Evolutionary conservation across 2,113 vertebrate genomes (phyloP).

Genomic region (Pycnonotus jocosus): DNA sequence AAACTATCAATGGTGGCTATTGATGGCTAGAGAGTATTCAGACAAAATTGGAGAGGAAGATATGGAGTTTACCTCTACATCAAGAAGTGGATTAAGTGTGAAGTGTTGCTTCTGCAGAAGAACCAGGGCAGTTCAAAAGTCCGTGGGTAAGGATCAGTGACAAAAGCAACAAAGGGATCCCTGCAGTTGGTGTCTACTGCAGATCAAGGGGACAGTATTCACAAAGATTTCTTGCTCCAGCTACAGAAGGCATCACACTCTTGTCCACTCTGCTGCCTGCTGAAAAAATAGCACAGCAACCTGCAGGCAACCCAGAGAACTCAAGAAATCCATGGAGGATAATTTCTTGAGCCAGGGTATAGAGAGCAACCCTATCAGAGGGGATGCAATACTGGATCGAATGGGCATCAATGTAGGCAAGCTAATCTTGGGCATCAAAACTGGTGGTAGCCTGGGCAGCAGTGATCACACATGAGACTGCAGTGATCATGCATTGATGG

Average conservation of each 20-base stretch:
- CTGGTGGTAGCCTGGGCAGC: background rate
- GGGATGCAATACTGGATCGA: background rate
- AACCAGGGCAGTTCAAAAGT: background rate
- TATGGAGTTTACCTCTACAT: background rate
- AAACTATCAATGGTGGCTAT: background rate
- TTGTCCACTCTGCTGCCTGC: background rate
- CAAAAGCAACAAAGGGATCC: background rate
- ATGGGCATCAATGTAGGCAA: background rate
- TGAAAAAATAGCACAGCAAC: background rate
- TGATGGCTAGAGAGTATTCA: fast-evolving
- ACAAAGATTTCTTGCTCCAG: background rate
- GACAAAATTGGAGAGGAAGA: background rate
- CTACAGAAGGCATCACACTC: background rate
- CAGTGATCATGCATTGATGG: background rate
- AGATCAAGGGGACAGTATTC: background rate
- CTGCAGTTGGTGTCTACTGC: background rate
- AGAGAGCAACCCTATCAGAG: background rate
- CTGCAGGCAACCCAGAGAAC: background rate
- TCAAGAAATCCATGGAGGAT: background rate
- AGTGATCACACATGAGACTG: background rate
- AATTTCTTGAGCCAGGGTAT: background rate
- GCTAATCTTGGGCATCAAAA: background rate
- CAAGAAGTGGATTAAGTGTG: background rate
- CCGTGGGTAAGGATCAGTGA: background rate
- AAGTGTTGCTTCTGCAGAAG: background rate